Conservation (phyloP, 1,140 invertebrate species). For the Agrilus planipennis region DNA sequence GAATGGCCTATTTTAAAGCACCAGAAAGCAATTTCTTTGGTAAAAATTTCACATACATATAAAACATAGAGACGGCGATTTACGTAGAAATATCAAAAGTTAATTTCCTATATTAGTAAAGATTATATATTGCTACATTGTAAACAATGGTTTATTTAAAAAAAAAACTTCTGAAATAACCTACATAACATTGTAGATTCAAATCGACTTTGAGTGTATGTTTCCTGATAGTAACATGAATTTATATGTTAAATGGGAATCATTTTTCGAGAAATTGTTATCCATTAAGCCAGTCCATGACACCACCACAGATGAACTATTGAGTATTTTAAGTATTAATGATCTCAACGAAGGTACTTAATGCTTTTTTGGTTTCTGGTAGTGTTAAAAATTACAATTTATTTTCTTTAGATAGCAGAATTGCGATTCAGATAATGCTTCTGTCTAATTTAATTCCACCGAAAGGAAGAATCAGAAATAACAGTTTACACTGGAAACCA, state of each 20-base stretch:
- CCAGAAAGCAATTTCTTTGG: background rate
- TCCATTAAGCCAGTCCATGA: background rate
- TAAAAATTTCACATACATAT: no score
- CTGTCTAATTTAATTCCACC: background rate
- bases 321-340: background rate
- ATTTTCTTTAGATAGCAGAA: background rate
- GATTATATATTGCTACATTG: background rate
- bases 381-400: background rate
- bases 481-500: background rate
- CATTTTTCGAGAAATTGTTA: background rate
- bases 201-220: background rate
- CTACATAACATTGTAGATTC: slow-evolving; percentile 4
- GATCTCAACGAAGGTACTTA: slow-evolving; percentile 1
- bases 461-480: slow-evolving; percentile 1
- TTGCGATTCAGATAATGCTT: background rate
- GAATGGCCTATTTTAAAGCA: slow-evolving; percentile 4
- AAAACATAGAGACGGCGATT: no score
- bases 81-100: background rate
- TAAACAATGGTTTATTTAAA: background rate
- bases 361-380: background rate
- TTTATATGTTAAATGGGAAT: background rate
- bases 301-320: background rate
- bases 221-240: background rate
- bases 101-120: background rate
- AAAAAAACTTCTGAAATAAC: background rate